Percentiles rank a stretch among this genome's conserved stretches.
Conservation (phyloP, 2,797 vertebrate species). For the Glyptemys insculpta region DNA sequence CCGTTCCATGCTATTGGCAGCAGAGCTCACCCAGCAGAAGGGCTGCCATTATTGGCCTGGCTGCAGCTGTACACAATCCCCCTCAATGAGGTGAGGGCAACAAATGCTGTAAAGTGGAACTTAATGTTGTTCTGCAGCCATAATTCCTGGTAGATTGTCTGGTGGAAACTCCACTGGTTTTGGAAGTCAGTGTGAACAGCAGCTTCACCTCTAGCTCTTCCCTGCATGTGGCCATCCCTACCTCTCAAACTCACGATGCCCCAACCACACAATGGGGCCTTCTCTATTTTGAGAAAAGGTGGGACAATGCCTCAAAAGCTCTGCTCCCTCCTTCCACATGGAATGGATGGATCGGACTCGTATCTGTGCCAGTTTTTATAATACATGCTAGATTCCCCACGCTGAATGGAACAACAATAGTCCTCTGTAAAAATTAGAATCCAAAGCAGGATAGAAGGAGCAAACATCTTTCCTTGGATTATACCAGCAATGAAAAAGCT, state of each 20-base stretch:
- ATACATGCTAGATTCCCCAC: background rate
- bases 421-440: background rate
- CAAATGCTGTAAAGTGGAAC: background rate
- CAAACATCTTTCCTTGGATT: background rate
- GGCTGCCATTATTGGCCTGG: background rate
- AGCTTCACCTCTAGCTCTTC: background rate
- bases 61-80: background rate
- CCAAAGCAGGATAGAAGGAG: background rate
- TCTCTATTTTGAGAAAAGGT: background rate
- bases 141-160: background rate
- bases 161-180: background rate
- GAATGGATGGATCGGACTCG: background rate
- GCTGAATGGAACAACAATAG: background rate
- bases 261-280: accelerated
- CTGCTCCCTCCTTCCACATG: background rate
- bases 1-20: background rate
- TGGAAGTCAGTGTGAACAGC: background rate
- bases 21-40: background rate
- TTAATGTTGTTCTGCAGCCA: background rate
- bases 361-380: accelerated
- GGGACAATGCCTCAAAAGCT: background rate
- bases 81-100: accelerated
- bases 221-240: background rate
- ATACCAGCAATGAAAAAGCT: background rate
- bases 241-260: background rate